Base-by-base conservation (phyloP, 2,797 vertebrate genomes). In the Lates japonicus region DNA sequence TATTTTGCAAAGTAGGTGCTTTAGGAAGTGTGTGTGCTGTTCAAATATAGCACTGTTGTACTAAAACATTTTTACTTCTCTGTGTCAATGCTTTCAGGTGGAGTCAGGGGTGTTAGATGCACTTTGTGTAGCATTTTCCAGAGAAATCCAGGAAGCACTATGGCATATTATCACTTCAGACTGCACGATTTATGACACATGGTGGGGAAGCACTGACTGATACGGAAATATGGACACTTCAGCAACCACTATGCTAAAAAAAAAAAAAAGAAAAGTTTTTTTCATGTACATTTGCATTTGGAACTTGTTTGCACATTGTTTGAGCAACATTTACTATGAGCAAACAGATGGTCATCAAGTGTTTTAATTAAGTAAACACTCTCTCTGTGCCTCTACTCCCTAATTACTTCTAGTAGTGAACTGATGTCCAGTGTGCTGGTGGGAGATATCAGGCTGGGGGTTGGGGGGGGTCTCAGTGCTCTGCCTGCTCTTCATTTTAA, bases 361-460 rank as follows among this genome's bases (percentile, higher is more conserved):
- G 80, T 89, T 94, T 93, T 92, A 93, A 94, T 93, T 84, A 93
- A 91, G 76, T 87, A 76, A 92, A 92, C 76, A 63, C 37, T 75
- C 85, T 87, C 74, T 76, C 63, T 71, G 73, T 79, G 78, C 72
- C 66, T 87, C 54, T 74, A 33, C 67, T 87, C 72, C 29, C 76
- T 91, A 89, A 90, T 92, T 87, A 84, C 76, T 90, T 86, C 78
- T 76, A 76, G 67, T 77, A 79, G 72, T 76, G 71, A 87, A 67
- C 76, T 78, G 57, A 81, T 85, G 89, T 86, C 86, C 88, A 83
- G 67, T 71, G 52, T 84, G 74, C 75, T 70, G 16, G 22, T 65
- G 64, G 65, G 83, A 83, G 75, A 79, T 83, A 78, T 84, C 54
- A 76, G 70, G 20, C 74, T 74, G 62, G 65, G 25, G 65, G 60